Evolutionary conservation across 2,888 invertebrate species (phyloP), one percentile per base, ranked within the genome.

Genomic region (Diarsia rubi): DNA sequence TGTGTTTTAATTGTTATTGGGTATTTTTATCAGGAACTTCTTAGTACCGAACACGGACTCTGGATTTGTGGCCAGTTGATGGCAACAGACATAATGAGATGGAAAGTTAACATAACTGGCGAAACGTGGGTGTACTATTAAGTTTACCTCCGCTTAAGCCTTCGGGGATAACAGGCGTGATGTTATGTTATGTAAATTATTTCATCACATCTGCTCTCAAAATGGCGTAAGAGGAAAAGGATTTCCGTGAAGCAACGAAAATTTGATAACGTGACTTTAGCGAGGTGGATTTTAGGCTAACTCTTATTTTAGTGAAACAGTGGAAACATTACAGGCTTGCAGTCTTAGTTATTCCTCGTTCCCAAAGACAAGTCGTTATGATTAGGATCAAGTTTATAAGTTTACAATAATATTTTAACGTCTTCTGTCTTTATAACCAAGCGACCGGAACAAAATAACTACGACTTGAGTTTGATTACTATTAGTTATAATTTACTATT

Each of bases 381-480:
- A 14, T 54, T 8, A 54, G 0, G 14, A 54, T 16, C 6, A 54
- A 24, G 11, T 60, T 60, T 11, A 59, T 2, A 54, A 24, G 11
- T 60, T 60, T 11, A 59, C 1, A 37, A 2, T 60, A 60, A 37
- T 12, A 12, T n/a, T 59, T 37, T 37, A 37, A 37, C 54, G 54
- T 54, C 6, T 14, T 24, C 60, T 37, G 6, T n/a, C 37, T 60
- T 21, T 2, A 37, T 1, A 37, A 37, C 37, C 1, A 31, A 37
- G 9, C 19, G 0, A 21, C 2, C 31, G 9, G 24, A 60, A 60
- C 8, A 27, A 45, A 60, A 37, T n/a, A 42, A 21, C 42, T 37
- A n/a, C 3, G 8, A 27, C 37, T 75, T 47, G 5, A 31, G 44
- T 44, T 31, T 60, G 9, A 67, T 75, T 71, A 44, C 14, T n/a